Percentiles rank a stretch among this genome's conserved stretches.
Evolutionary conservation across 2,797 vertebrate genomes (phyloP).

Genomic region (Decapterus maruadsi): DNA sequence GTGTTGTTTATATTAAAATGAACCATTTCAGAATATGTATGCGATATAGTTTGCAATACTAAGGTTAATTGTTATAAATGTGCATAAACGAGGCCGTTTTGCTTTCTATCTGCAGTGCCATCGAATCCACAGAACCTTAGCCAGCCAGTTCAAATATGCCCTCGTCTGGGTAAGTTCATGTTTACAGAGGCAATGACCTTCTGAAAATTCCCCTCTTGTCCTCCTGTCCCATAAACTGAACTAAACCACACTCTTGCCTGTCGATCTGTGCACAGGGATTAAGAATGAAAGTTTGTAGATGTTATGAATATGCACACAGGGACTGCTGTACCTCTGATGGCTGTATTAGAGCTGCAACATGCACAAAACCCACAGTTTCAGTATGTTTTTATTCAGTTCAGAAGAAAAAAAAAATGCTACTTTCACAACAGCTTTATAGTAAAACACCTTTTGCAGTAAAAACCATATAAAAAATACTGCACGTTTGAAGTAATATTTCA

Average conservation of each 20-base stretch:
- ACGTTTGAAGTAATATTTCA: neutral
- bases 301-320: neutral
- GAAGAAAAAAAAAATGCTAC: too few species aligned
- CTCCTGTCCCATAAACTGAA: neutral
- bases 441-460: neutral
- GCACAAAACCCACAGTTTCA: neutral
- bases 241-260: neutral
- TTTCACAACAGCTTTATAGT: too few species aligned
- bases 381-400: too few species aligned
- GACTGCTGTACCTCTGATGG: neutral
- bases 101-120: slow-evolving; percentile 88
- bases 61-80: neutral
- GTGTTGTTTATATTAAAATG: neutral
- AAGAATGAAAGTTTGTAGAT: neutral
- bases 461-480: neutral
- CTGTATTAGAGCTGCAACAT: neutral
- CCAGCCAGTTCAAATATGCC: slow-evolving; percentile 98
- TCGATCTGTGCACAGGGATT: neutral
- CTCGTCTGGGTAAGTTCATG: slow-evolving; percentile 95
- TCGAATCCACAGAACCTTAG: slow-evolving; percentile 96
- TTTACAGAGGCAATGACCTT: neutral
- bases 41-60: neutral
- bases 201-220: neutral
- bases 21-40: neutral
- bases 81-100: neutral